Conservation (phyloP, 1,140 invertebrate species). For the Pristionchus pacificus region DNA sequence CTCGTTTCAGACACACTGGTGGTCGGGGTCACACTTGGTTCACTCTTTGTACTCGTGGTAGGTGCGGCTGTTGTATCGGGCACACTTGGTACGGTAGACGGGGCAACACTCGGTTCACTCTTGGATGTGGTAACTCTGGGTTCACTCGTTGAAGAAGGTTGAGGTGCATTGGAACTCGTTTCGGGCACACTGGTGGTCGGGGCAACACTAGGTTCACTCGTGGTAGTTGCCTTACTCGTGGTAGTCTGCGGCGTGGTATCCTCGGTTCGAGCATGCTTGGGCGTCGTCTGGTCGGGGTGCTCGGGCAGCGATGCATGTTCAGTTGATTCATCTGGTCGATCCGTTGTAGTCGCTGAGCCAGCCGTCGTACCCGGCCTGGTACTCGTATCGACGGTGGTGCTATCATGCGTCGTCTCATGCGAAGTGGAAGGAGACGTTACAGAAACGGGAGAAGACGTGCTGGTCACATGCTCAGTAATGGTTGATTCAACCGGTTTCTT, state of each 20-base stretch:
- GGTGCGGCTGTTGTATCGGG: neutral
- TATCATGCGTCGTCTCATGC: no score
- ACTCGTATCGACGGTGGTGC: no score
- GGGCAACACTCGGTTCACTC: neutral
- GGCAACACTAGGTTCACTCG: neutral
- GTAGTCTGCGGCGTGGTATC: neutral
- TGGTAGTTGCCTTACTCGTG: neutral
- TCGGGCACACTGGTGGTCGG: neutral
- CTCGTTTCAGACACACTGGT: neutral
- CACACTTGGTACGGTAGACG: neutral
- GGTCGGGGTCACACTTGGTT: neutral
- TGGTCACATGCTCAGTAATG: no score
- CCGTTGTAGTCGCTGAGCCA: neutral
- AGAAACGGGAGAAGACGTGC: no score
- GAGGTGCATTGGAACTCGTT: neutral
- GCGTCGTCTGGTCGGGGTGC: neutral
- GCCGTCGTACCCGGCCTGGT: neutral
- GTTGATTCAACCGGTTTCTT: no score
- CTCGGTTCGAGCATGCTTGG: neutral
- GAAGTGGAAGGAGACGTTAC: no score
- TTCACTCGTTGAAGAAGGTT: neutral
- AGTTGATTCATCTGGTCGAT: no score
- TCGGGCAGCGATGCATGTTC: constrained; percentile 8
- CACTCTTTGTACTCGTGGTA: neutral
- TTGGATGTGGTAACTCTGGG: neutral